These are phyloP conservation scores for Paramuricea clavata DNA, from an alignment of 92 coral and sea anemone genomes.

Conservation along the genomic window DNA sequence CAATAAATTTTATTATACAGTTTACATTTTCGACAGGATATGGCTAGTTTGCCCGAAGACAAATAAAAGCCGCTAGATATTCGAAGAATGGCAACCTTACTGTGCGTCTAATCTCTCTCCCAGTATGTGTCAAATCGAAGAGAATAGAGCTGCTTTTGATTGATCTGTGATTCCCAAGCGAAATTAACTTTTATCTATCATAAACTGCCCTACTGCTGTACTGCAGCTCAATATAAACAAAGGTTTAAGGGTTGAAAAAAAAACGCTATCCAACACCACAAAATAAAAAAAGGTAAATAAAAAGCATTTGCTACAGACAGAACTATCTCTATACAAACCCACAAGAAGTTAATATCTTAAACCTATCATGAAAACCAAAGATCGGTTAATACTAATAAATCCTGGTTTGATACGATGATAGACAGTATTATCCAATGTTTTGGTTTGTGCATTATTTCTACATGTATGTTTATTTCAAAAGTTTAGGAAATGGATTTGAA, in stretches of 20 bases:
- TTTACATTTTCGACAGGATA: not conserved
- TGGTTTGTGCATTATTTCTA: too few species aligned
- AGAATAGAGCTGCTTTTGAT: not conserved
- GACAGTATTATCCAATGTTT: too few species aligned
- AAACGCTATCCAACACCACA: not conserved
- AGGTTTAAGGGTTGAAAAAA: conserved; percentile 3
- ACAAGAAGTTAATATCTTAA: too few species aligned
- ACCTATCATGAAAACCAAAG: too few species aligned
- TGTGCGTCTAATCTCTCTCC: conserved; percentile 20
- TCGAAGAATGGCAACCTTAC: conserved; percentile 11
- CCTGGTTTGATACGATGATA: too few species aligned
- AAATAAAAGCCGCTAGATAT: not conserved
- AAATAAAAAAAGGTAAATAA: too few species aligned
- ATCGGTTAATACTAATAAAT: too few species aligned
- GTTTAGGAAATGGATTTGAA: too few species aligned
- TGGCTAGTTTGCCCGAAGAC: not conserved
- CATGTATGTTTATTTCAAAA: too few species aligned
- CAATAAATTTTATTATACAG: not conserved
- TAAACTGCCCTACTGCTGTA: conserved; percentile 11
- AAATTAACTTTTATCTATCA: conserved; percentile 22
- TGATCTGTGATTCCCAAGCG: conserved; percentile 20
- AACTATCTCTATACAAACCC: too few species aligned
- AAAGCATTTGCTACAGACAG: too few species aligned
- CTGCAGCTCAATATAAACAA: conserved; percentile 10
- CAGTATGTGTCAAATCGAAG: not conserved